Evolutionary conservation across 2,797 vertebrate genomes (phyloP).

Genomic region (Picus viridis): DNA sequence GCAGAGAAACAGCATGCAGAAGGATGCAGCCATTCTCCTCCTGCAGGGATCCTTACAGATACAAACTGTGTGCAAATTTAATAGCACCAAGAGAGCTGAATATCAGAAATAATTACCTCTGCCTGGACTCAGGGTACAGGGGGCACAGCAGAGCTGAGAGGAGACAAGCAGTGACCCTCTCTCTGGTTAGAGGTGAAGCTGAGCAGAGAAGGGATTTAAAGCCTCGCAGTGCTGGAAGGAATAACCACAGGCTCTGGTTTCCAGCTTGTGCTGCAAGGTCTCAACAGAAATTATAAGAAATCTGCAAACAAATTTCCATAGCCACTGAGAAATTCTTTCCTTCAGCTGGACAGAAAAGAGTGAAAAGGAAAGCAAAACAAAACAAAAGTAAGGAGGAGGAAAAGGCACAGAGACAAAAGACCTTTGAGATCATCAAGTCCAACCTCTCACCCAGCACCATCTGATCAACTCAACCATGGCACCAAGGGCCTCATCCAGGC

Average conservation of each 20-base stretch:
- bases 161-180: neutral
- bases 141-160: neutral
- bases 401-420: neutral
- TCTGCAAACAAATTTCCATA: neutral
- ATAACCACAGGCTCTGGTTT: neutral
- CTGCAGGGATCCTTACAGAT: neutral
- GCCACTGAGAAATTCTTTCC: constrained; percentile 7
- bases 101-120: neutral
- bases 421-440: too few relatives aligned
- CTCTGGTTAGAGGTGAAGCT: neutral
- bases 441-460: too few relatives aligned
- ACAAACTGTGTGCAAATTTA: neutral
- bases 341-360: constrained; percentile 18
- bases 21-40: neutral
- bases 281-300: neutral
- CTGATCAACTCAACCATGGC: too few relatives aligned
- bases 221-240: neutral
- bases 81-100: neutral
- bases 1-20: neutral
- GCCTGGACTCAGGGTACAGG: neutral
- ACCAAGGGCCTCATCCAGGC: too few relatives aligned
- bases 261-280: neutral
- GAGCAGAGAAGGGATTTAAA: neutral
- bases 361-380: neutral
- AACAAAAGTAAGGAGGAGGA: neutral